Percentiles rank a stretch among this genome's conserved stretches.
Conservation (phyloP, 2,797 vertebrate species). For the Bufotes viridis region DNA sequence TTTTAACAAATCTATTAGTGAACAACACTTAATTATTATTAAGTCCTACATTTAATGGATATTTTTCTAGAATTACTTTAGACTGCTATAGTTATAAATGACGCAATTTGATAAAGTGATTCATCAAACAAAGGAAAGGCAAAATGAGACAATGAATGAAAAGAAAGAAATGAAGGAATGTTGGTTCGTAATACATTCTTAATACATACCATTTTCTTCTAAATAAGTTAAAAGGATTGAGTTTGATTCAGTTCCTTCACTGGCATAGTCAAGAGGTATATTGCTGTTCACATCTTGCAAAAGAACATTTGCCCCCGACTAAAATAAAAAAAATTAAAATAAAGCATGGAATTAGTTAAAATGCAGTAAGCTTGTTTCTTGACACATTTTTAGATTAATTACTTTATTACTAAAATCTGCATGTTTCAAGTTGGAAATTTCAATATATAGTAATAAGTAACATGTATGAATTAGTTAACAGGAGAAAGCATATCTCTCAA, state of each 20-base stretch:
- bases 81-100: neutral
- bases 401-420: neutral
- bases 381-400: neutral
- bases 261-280: constrained; percentile 87
- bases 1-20: constrained; percentile 34
- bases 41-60: neutral
- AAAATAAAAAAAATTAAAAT: constrained; percentile 27
- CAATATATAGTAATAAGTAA: neutral
- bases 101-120: neutral
- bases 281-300: constrained; percentile 92
- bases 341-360: neutral
- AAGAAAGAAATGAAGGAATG: neutral
- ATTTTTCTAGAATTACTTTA: neutral
- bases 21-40: constrained; percentile 20
- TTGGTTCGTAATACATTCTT: neutral
- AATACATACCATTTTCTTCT: constrained; percentile 88
- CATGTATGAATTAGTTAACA: neutral
- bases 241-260: constrained; percentile 88
- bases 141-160: neutral
- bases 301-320: constrained; percentile 90
- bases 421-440: neutral
- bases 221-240: constrained; percentile 86
- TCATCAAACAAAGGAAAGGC: neutral
- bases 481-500: neutral
- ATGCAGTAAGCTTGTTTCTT: neutral